Conservation (phyloP, 2,888 invertebrate genomes). For the Lithophane socia region DNA sequence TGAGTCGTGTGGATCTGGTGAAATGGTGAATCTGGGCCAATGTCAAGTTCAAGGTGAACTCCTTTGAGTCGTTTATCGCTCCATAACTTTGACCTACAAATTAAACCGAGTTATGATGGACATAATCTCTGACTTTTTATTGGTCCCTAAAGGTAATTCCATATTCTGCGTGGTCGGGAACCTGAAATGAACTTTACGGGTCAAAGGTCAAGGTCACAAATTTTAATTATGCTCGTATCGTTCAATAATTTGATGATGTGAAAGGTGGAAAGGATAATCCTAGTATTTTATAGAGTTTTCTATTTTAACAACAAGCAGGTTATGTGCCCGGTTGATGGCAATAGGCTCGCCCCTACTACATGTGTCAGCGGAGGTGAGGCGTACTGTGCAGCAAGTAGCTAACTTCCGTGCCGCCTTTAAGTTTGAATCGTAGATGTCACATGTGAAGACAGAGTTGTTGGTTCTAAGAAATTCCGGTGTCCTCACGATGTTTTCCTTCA, state of each 20-base stretch:
- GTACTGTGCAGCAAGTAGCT: too few relatives aligned
- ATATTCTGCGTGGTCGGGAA: not conserved
- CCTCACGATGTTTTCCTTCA: too few relatives aligned
- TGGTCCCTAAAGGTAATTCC: not conserved
- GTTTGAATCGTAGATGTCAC: not conserved
- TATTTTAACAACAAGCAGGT: not conserved
- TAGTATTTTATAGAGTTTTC: too few relatives aligned
- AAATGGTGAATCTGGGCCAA: not conserved
- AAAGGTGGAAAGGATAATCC: not conserved
- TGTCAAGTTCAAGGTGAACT: not conserved
- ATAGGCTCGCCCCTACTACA: too few relatives aligned
- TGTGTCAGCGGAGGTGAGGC: too few relatives aligned
- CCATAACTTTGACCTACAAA: not conserved
- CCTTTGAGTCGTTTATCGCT: not conserved
- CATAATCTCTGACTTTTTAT: slow-evolving; percentile 12
- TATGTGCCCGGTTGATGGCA: too few relatives aligned
- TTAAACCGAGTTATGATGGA: slow-evolving; percentile 11
- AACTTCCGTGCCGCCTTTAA: too few relatives aligned
- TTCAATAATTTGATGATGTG: not conserved
- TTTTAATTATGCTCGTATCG: not conserved
- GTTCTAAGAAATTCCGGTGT: too few relatives aligned
- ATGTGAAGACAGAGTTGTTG: too few relatives aligned
- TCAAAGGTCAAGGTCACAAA: slow-evolving; percentile 6
- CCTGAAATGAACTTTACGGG: not conserved
- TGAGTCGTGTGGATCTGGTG: too few relatives aligned